A percentile compares a stretch with the other conserved stretches of the same genome.
Conservation (phyloP, 2,888 invertebrate genomes). For the Baronia brevicornis region DNA sequence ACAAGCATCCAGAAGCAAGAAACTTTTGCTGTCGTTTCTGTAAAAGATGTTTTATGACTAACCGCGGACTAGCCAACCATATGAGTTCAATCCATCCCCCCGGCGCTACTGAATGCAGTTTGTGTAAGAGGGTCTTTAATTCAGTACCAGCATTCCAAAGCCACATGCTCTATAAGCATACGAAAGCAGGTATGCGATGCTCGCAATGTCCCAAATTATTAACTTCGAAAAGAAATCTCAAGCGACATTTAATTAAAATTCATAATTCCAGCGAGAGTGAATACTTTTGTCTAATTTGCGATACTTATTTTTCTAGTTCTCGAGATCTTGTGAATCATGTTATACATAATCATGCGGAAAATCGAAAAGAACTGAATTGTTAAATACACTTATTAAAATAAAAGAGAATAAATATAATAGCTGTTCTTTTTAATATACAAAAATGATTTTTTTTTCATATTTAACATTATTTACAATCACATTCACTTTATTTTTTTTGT, state of each 20-base stretch:
- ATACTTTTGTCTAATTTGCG: conserved; percentile 12
- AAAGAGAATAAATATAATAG: too few relatives aligned
- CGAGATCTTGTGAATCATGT: conserved; percentile 11
- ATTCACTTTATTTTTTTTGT: too few relatives aligned
- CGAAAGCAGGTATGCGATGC: conserved; percentile 30
- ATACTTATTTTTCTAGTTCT: conserved; percentile 9
- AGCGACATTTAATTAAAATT: conserved; percentile 32
- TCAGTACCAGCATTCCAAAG: conserved; percentile 37
- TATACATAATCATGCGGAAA: conserved; percentile 9
- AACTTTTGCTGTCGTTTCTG: conserved; percentile 39
- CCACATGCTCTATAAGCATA: conserved; percentile 42
- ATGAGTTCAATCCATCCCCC: conserved; percentile 35
- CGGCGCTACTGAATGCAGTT: conserved; percentile 32
- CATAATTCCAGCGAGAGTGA: conserved; percentile 20
- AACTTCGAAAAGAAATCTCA: conserved; percentile 26
- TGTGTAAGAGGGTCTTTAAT: conserved; percentile 34
- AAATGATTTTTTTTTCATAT: too few relatives aligned
- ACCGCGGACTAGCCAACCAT: conserved; percentile 39
- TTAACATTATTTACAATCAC: too few relatives aligned
- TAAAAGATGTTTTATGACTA: conserved; percentile 37
- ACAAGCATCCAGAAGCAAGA: conserved; percentile 40
- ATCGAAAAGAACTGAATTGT: too few relatives aligned
- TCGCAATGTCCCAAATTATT: conserved; percentile 37
- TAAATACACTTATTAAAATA: too few relatives aligned
- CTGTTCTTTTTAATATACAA: too few relatives aligned